Evolutionary conservation across 2,113 vertebrate species (phyloP).

Genomic region (Ophiodon elongatus): DNA sequence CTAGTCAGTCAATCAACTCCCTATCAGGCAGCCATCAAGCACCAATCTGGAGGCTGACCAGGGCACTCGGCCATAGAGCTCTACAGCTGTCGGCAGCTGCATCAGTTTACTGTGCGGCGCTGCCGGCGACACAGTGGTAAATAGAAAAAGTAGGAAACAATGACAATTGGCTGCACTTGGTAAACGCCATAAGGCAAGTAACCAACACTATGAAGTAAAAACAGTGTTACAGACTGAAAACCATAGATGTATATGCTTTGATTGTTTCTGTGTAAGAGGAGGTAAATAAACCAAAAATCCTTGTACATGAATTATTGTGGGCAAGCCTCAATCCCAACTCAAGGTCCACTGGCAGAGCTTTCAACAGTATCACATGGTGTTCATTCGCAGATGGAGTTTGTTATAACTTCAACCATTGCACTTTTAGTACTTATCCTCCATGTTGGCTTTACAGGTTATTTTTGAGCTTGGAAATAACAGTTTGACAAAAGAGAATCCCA

Average conservation of each 20-base stretch:
- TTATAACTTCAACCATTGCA: no score
- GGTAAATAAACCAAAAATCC: background rate
- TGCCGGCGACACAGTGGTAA: background rate
- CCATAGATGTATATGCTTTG: background rate
- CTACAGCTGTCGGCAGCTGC: conserved; percentile 62
- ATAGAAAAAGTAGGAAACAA: conserved; percentile 15
- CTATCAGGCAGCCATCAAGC: conserved; percentile 80
- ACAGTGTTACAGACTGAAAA: background rate
- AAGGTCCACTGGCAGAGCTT: no score
- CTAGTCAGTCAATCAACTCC: conserved; percentile 82
- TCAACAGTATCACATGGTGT: no score
- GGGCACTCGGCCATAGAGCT: conserved; percentile 60
- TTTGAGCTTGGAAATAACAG: no score
- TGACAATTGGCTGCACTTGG: background rate
- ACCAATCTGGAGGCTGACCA: conserved; percentile 72
- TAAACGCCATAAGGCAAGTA: background rate
- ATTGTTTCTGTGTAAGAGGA: background rate
- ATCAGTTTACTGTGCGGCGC: conserved; percentile 2
- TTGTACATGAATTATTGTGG: background rate
- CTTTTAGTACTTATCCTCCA: no score
- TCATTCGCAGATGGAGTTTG: no score
- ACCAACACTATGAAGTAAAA: background rate
- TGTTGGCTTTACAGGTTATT: no score
- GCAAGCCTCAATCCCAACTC: no score
- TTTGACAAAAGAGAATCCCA: background rate